Conservation (phyloP, 2,113 vertebrate species). For the Strigops habroptila region DNA sequence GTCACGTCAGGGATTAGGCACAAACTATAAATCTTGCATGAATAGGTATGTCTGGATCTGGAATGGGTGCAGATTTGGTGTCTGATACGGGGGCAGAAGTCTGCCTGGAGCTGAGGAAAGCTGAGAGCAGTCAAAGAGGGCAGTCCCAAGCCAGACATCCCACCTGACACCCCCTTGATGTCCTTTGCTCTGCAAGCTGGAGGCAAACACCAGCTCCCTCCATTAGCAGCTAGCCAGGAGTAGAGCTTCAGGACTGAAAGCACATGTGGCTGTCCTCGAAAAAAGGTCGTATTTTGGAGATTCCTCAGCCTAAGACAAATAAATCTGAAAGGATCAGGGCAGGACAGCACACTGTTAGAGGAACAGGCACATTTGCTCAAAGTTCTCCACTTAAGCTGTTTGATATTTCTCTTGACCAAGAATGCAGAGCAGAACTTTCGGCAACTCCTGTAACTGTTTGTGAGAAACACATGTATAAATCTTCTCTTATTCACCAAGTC, state of each 20-base stretch:
- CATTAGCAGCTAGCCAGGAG: neutral
- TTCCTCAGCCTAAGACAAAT: neutral
- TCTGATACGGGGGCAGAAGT: neutral
- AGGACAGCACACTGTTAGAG: neutral
- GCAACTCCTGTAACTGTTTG: neutral
- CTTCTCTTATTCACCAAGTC: neutral
- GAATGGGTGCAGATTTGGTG: neutral
- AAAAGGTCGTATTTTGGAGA: neutral
- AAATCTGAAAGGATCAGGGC: neutral
- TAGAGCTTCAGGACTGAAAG: neutral
- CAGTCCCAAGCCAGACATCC: neutral
- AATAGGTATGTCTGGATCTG: neutral
- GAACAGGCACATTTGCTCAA: neutral
- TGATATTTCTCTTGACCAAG: neutral
- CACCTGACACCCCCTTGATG: neutral
- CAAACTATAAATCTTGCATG: neutral
- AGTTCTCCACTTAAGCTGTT: neutral
- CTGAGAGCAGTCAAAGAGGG: neutral
- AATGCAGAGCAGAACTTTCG: neutral
- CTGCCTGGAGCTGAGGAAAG: neutral
- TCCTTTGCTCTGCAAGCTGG: neutral
- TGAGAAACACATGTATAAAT: constrained; percentile 37
- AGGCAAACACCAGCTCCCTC: neutral
- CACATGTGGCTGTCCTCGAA: constrained; percentile 35
- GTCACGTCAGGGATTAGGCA: neutral